These are phyloP conservation scores for Rotaria sp. DNA, from an alignment of 2,888 invertebrate genomes.

Conservation along the genomic window DNA sequence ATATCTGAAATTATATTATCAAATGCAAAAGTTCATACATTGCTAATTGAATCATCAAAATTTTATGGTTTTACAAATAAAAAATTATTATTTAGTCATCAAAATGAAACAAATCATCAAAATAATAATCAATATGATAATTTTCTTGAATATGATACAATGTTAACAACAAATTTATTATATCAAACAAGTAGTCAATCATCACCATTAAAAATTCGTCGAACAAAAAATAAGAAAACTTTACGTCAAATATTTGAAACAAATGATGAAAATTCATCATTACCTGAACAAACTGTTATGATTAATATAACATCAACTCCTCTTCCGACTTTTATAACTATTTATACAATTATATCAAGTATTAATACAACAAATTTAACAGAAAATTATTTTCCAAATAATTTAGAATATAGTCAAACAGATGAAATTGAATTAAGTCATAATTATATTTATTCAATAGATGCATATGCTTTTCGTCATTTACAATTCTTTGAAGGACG, in stretches of 20 bases:
- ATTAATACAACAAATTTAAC: constrained; percentile 1
- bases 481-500: not conserved
- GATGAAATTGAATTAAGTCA: constrained; percentile 18
- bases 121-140: not conserved
- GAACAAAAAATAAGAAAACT: not conserved
- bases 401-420: not conserved
- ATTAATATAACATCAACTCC: not conserved
- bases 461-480: not conserved
- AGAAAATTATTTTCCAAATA: constrained; percentile 8
- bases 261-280: not conserved
- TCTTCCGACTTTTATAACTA: not conserved
- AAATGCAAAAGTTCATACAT: not conserved
- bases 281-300: not conserved
- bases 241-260: not conserved
- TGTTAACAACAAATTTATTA: not conserved
- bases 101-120: not conserved
- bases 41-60: not conserved
- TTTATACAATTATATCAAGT: not conserved
- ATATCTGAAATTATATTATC: not conserved
- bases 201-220: not conserved
- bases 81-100: not conserved
- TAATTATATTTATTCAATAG: not conserved
- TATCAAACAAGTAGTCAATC: not conserved
- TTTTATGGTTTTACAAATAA: constrained; percentile 19
- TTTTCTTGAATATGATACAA: not conserved